Evolutionary conservation across 2,888 invertebrate species (phyloP).

Genomic region (Chromoteleia sp.): DNA sequence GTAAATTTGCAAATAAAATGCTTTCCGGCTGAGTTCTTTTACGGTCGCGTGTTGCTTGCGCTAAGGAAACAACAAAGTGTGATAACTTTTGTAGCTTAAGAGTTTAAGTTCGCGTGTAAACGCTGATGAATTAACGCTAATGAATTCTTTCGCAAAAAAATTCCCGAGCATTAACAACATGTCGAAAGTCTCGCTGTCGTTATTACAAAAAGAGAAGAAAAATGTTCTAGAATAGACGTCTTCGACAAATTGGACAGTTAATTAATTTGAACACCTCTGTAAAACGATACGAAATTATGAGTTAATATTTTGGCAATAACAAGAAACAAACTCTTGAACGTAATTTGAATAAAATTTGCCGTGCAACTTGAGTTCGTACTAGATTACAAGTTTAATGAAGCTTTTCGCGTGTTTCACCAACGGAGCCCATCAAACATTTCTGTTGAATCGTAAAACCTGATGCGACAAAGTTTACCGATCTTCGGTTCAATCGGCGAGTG

Average conservation of each 20-base stretch:
- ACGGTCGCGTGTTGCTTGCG: constrained; percentile 45
- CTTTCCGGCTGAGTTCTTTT: constrained; percentile 40
- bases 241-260: constrained; percentile 18
- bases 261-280: constrained; percentile 2
- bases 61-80: constrained; percentile 45
- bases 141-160: constrained; percentile 48
- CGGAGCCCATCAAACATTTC: neutral
- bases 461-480: constrained; percentile 1
- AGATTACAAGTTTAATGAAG: neutral
- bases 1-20: constrained; percentile 35
- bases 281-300: neutral
- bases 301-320: neutral
- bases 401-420: neutral
- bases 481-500: constrained; percentile 14
- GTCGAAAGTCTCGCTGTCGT: constrained; percentile 22
- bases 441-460: constrained; percentile 5
- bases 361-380: neutral
- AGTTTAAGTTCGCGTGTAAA: constrained; percentile 51
- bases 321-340: neutral
- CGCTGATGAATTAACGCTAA: constrained; percentile 53
- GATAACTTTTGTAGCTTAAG: constrained; percentile 49
- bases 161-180: constrained; percentile 27
- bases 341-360: neutral
- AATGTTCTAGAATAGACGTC: constrained; percentile 8
- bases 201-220: constrained; percentile 22